These are phyloP conservation scores for Noctua janthina DNA, from an alignment of 2,888 invertebrate species.

Conservation along the genomic window DNA sequence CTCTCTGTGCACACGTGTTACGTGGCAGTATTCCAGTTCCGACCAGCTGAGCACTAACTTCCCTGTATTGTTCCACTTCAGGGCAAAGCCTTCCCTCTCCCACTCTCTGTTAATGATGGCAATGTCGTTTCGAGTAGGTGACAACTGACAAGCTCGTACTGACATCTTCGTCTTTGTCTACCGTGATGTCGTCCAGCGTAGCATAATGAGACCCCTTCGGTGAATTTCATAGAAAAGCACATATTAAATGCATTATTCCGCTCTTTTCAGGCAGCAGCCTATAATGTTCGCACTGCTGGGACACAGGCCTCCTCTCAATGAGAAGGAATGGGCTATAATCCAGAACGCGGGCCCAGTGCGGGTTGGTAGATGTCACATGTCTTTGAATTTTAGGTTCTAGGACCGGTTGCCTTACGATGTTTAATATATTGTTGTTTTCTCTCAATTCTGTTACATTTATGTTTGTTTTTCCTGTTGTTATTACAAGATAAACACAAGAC, in stretches of 20 bases:
- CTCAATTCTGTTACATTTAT: background rate
- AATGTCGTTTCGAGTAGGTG: background rate
- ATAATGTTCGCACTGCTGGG: too few relatives aligned
- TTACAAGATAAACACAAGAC: background rate
- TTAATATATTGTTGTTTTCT: background rate
- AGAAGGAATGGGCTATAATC: too few relatives aligned
- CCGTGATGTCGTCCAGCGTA: too few relatives aligned
- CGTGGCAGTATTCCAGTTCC: background rate
- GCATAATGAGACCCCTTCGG: too few relatives aligned
- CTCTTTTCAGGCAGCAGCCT: background rate
- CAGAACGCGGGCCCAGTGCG: too few relatives aligned
- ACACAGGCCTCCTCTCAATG: too few relatives aligned
- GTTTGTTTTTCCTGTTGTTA: slow-evolving; percentile 22
- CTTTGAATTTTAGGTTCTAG: too few relatives aligned
- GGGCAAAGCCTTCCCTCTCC: background rate
- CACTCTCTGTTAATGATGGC: background rate
- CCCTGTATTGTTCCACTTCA: background rate
- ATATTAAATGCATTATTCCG: background rate
- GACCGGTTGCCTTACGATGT: too few relatives aligned
- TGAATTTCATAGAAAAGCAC: background rate
- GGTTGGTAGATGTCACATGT: too few relatives aligned
- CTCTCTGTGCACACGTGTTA: background rate
- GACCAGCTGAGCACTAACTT: background rate
- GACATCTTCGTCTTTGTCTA: background rate
- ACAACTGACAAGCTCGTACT: background rate